Base-by-base conservation (phyloP, 1,140 invertebrate species). In the Schlechtendalia chinensis region DNA sequence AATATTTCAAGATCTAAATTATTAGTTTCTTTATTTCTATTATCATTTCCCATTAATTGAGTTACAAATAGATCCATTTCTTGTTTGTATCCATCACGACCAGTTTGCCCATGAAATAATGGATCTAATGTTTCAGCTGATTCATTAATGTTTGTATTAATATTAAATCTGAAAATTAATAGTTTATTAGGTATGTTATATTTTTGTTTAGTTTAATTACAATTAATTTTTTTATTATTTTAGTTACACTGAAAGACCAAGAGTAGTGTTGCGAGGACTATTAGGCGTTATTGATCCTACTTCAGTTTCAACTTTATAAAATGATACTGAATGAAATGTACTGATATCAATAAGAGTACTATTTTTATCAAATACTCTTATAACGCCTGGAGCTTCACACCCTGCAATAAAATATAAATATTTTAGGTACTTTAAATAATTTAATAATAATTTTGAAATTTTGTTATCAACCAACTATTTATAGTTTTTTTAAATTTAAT, bases 331-430 rank as follows among this genome's bases (percentile, higher is more conserved):
- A 81, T 82, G 77, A 79, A 85, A 85, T 77, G 63, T 83, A 27
- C 59, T 82, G 10, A 83, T 63, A 12, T 84, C 82, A 32, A 79
- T 72, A n/a, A 83, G 81, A 22, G 72, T 72, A n/a, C 83, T 82
- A 81, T 83, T 83, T 50, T 77, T 67, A 32, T 82, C 81, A 80
- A 82, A 85, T 14, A 82, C 29, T 82, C 83, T 81, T 27, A 85
- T 84, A 59, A 82, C 83, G 14, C 84, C 84, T 16, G 84, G 84
- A 24, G 82, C 71, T 82, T 85, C 84, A 82, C 82, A 82, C 22
- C 83, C 84, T 85, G 29, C 19, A 82, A 83, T 39, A 63, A 24
- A 75, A 47, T 69, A 69, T 47, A 24, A 10, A 29, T 47, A 47
- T 47, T 8, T 39, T 39, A 39, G 32, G 12, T 45, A 65, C n/a